Evolutionary conservation across 2,113 vertebrate genomes (phyloP).

Genomic region (Scolopax mira): DNA sequence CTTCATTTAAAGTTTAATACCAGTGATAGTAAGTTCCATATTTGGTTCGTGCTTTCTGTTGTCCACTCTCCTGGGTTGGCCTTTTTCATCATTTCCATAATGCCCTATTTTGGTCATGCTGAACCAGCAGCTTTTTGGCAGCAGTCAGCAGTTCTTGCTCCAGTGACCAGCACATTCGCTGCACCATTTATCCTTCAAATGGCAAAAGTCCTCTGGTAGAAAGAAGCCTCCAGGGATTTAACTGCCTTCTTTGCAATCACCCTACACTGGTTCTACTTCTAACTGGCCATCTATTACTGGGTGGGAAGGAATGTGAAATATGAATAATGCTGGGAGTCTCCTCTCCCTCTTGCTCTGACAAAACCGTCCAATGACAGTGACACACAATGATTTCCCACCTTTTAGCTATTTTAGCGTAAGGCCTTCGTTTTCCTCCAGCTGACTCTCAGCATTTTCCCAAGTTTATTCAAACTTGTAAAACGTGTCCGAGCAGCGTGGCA

Average conservation of each 20-base stretch:
- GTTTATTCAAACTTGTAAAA: background rate
- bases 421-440: background rate
- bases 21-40: background rate
- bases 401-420: background rate
- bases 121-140: slow-evolving; percentile 63
- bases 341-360: background rate
- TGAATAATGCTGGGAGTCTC: background rate
- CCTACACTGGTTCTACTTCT: background rate
- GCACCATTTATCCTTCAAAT: slow-evolving; percentile 24
- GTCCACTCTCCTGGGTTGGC: background rate
- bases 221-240: background rate
- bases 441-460: background rate
- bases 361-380: background rate
- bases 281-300: background rate
- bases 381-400: background rate
- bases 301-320: background rate
- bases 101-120: slow-evolving; percentile 63
- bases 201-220: background rate
- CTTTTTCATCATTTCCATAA: slow-evolving; percentile 56
- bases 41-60: slow-evolving; percentile 15
- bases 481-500: background rate
- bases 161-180: slow-evolving; percentile 37
- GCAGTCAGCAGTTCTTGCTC: slow-evolving; percentile 38
- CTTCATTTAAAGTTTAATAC: background rate
- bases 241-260: background rate